phyloP scores from a whole-genome alignment of 2,797 vertebrate species.

The Eleutherodactylus coqui region DNA sequence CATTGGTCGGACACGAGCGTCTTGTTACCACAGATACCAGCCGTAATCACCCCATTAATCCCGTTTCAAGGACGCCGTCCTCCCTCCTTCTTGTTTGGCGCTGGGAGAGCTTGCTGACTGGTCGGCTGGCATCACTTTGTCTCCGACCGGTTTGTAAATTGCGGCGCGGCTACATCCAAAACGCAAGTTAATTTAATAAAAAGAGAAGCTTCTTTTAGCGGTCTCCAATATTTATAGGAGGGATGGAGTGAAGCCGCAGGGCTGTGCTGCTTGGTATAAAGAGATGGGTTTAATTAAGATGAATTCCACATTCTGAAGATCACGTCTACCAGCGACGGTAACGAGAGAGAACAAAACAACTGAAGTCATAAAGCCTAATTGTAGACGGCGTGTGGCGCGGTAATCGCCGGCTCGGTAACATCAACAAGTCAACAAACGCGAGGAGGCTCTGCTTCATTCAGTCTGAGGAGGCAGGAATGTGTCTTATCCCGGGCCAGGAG shows the following conservation, averaged over 20 bases:
- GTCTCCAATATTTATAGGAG: background rate
- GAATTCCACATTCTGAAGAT: background rate
- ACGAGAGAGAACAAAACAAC: constrained; percentile 15
- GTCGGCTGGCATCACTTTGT: background rate
- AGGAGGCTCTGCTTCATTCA: background rate
- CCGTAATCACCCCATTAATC: too few relatives aligned
- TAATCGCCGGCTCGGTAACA: background rate
- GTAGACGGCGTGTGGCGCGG: background rate
- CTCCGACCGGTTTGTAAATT: background rate
- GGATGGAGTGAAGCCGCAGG: background rate
- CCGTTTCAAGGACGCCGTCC: background rate
- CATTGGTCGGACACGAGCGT: background rate
- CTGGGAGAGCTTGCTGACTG: background rate
- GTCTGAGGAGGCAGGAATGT: background rate
- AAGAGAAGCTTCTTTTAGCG: background rate
- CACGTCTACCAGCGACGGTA: background rate
- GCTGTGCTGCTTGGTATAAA: background rate
- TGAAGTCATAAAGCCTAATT: background rate
- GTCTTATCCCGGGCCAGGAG: background rate
- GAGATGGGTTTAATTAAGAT: background rate
- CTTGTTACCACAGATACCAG: background rate
- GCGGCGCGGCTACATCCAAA: background rate
- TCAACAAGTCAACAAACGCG: background rate
- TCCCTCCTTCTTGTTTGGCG: background rate
- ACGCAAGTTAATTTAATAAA: background rate